Conservation (phyloP, 2,113 vertebrate genomes). For the Xenus cinereus region DNA sequence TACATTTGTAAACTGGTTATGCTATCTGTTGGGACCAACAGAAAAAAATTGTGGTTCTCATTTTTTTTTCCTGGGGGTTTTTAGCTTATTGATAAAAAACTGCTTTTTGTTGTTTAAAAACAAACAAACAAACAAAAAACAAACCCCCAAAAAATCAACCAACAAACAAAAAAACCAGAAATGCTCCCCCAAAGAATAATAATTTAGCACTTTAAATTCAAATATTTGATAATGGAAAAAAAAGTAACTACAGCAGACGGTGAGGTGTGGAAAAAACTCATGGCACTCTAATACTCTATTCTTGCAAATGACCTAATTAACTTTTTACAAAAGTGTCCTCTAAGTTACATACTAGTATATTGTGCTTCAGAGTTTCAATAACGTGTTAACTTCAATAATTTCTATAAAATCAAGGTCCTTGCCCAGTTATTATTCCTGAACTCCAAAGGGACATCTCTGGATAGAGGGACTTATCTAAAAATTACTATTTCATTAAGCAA, state of each 20-base stretch:
- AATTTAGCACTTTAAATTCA: background rate
- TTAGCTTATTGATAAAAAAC: background rate
- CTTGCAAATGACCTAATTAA: conserved; percentile 48
- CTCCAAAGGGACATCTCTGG: background rate
- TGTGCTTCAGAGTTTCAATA: conserved; percentile 9
- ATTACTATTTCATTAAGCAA: conserved; percentile 10
- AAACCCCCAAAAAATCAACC: too few relatives aligned
- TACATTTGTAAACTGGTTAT: conserved; percentile 5
- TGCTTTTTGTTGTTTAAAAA: background rate
- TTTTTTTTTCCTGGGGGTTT: background rate
- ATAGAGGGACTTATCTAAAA: conserved; percentile 5
- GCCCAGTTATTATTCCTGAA: conserved; percentile 13
- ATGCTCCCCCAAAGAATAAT: background rate
- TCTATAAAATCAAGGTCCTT: background rate
- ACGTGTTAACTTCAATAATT: background rate
- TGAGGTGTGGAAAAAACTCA: background rate
- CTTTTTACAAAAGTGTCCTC: conserved; percentile 34
- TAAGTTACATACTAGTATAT: conserved; percentile 1
- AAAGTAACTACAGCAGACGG: background rate
- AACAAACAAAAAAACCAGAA: too few relatives aligned
- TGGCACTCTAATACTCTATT: conserved; percentile 33
- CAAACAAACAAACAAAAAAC: background rate
- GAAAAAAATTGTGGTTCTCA: background rate
- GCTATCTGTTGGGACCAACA: background rate
- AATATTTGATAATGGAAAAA: background rate